Evolutionary conservation across 2,113 vertebrate genomes (phyloP).

Genomic region (Okapia johnstoni): DNA sequence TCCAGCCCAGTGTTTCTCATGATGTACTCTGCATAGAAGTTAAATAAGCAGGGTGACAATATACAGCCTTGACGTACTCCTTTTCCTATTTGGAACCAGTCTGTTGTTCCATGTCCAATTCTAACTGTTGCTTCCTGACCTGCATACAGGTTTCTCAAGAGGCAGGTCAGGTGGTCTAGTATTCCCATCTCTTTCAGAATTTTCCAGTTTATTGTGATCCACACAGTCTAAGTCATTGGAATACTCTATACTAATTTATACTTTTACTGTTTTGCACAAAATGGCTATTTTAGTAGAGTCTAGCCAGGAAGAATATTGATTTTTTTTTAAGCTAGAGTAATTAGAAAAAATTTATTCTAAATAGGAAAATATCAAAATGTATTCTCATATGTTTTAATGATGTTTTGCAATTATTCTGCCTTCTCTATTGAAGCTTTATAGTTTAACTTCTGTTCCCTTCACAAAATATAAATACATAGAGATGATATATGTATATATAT

Average conservation of each 20-base stretch:
- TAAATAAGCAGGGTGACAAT: too few species aligned
- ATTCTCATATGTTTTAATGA: not conserved
- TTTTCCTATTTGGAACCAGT: too few species aligned
- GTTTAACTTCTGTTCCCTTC: not conserved
- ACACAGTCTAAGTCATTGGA: not conserved
- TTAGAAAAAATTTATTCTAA: not conserved
- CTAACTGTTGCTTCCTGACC: too few species aligned
- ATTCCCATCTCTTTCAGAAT: too few species aligned
- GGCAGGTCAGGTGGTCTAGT: too few species aligned
- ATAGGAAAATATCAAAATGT: not conserved
- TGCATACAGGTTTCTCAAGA: too few species aligned
- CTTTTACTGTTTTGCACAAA: not conserved
- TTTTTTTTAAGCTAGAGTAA: not conserved
- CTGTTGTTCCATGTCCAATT: too few species aligned
- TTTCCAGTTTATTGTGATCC: too few species aligned
- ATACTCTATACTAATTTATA: not conserved
- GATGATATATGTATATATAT: not conserved
- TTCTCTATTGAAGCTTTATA: not conserved
- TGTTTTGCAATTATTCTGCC: not conserved
- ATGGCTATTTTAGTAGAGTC: not conserved
- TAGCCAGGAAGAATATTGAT: not conserved
- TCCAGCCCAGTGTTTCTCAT: too few species aligned
- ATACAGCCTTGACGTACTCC: too few species aligned
- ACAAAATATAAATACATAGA: not conserved
- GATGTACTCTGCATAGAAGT: too few species aligned